Evolutionary conservation across 2,888 invertebrate genomes (phyloP).

Genomic region (Calameuta filiformis): DNA sequence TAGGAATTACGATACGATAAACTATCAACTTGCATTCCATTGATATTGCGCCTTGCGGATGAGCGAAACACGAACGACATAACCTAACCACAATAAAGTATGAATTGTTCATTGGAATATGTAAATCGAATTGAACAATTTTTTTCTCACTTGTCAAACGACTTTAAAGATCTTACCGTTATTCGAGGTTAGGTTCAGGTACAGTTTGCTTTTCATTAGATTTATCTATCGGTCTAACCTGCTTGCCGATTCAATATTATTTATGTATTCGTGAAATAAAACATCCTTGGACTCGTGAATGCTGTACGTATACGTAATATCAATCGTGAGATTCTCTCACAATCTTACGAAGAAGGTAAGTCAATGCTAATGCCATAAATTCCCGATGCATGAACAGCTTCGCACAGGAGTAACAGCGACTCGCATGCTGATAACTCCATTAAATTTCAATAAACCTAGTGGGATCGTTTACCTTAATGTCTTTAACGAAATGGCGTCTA

Average conservation of each 20-base stretch:
- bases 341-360: neutral
- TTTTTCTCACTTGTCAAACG: neutral
- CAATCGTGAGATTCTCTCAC: neutral
- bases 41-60: slow-evolving; percentile 39
- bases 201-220: neutral
- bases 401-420: slow-evolving; percentile 18
- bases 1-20: slow-evolving; percentile 54
- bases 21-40: slow-evolving; percentile 48
- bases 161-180: neutral
- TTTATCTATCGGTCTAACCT: neutral
- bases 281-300: neutral
- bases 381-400: slow-evolving; percentile 17
- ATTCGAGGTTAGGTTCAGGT: neutral
- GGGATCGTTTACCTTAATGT: neutral
- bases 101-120: neutral
- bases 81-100: neutral
- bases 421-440: slow-evolving; percentile 35
- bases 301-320: neutral
- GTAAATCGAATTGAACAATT: neutral
- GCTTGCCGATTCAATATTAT: neutral
- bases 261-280: neutral
- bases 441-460: slow-evolving; percentile 35
- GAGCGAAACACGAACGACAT: slow-evolving; percentile 22
- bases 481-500: neutral
- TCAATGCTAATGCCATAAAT: slow-evolving; percentile 24